These are phyloP conservation scores for Oophaga sylvatica DNA, from an alignment of 2,797 vertebrate genomes.

Conservation along the genomic window DNA sequence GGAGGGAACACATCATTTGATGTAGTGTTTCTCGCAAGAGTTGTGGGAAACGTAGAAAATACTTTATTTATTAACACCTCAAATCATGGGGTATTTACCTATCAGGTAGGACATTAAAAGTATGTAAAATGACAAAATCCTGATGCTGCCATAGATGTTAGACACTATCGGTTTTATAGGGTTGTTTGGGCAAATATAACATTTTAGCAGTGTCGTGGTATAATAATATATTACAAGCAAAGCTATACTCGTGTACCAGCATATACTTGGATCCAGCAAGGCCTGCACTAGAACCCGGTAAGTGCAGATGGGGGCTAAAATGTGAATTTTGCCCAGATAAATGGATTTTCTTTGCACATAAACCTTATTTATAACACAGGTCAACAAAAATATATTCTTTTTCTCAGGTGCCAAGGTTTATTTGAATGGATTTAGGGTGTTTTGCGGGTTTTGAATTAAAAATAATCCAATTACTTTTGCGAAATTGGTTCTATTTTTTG, in stretches of 20 bases:
- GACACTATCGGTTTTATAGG: not conserved
- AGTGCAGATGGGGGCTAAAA: not conserved
- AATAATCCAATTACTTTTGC: no score
- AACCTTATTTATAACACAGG: not conserved
- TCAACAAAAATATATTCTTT: no score
- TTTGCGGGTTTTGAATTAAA: no score
- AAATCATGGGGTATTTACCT: slow-evolving; percentile 98
- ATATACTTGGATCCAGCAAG: not conserved
- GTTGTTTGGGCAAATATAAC: not conserved
- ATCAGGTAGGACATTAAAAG: slow-evolving; percentile 85
- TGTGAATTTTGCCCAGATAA: not conserved
- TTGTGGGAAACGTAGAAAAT: slow-evolving; percentile 99
- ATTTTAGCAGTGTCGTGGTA: no score
- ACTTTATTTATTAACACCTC: slow-evolving; percentile 99
- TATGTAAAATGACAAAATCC: not conserved
- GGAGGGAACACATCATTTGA: slow-evolving; percentile 98
- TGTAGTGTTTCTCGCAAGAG: slow-evolving; percentile 97
- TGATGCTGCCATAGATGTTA: not conserved
- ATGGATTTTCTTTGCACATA: not conserved
- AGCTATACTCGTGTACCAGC: not conserved
- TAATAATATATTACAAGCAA: no score
- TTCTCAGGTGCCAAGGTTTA: no score
- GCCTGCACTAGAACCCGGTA: no score
- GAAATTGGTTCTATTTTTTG: no score
- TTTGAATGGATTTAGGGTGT: no score